Evolutionary conservation across 2,888 invertebrate genomes (phyloP).

Genomic region (Eulithis testata): DNA sequence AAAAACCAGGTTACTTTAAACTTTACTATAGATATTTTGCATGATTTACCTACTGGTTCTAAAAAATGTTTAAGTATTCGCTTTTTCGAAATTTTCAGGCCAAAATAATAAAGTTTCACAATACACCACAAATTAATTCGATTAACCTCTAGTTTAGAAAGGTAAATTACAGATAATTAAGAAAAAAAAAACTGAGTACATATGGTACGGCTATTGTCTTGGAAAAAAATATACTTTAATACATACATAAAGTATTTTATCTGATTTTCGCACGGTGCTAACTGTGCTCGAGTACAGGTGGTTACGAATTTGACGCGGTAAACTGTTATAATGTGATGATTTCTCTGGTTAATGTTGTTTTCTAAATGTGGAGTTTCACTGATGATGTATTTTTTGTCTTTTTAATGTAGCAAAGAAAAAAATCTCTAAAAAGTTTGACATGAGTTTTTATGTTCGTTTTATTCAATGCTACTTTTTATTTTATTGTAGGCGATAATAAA

Average conservation of each 20-base stretch:
- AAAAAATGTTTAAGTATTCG: background rate
- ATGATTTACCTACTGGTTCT: too few relatives aligned
- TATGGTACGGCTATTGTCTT: conserved; percentile 70
- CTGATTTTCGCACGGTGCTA: conserved; percentile 82
- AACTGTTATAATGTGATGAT: conserved; percentile 9
- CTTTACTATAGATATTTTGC: too few relatives aligned
- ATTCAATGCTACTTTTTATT: too few relatives aligned
- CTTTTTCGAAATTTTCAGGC: conserved; percentile 28
- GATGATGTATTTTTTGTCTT: background rate
- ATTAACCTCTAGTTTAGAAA: conserved; percentile 71
- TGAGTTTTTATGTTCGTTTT: too few relatives aligned
- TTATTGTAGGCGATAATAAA: too few relatives aligned
- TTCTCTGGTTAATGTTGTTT: conserved; percentile 7
- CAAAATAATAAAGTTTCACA: conserved; percentile 43
- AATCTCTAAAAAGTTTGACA: too few relatives aligned
- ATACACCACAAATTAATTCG: conserved; percentile 49
- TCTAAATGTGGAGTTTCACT: background rate
- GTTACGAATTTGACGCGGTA: conserved; percentile 41
- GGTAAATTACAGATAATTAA: conserved; percentile 69
- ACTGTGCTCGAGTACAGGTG: conserved; percentile 71
- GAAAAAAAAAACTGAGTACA: conserved; percentile 64
- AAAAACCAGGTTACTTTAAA: too few relatives aligned
- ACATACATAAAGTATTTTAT: conserved; percentile 77
- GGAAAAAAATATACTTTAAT: conserved; percentile 77
- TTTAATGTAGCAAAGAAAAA: too few relatives aligned